These are phyloP conservation scores for Trachymyrmex cornetzi DNA, from an alignment of 1,140 invertebrate genomes.

Conservation along the genomic window DNA sequence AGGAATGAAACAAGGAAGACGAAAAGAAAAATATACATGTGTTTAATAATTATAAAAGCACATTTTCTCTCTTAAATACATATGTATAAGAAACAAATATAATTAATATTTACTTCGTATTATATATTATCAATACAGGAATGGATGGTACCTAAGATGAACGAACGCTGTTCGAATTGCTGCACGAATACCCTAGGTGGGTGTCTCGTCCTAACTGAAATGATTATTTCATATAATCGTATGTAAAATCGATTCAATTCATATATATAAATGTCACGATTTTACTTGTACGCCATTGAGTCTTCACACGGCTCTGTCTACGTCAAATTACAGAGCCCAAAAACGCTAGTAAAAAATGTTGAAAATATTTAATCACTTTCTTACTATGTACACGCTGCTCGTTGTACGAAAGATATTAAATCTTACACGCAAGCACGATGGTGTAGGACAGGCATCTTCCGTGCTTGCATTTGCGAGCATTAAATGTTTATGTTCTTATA, in stretches of 20 bases:
- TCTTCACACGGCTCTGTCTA: constrained; percentile 56
- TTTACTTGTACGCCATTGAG: constrained; percentile 58
- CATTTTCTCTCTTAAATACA: constrained; percentile 75
- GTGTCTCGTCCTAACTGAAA: constrained; percentile 76
- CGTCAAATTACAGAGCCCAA: constrained; percentile 54
- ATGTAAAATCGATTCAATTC: constrained; percentile 65
- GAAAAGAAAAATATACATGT: constrained; percentile 64
- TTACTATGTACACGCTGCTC: constrained; percentile 73
- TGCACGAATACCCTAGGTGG: constrained; percentile 76
- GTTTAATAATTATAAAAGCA: constrained; percentile 78
- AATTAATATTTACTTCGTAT: constrained; percentile 75
- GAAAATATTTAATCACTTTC: constrained; percentile 74
- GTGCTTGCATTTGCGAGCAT: constrained; percentile 57
- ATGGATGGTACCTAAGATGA: constrained; percentile 80
- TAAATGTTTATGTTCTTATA: constrained; percentile 58
- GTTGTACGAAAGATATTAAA: constrained; percentile 67
- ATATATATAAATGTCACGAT: constrained; percentile 65
- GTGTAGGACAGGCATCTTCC: not conserved
- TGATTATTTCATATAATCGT: constrained; percentile 67
- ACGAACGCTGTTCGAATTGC: constrained; percentile 69
- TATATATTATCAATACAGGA: constrained; percentile 80
- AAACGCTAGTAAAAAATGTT: constrained; percentile 75
- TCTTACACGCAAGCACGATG: constrained; percentile 20
- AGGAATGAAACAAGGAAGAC: constrained; percentile 63
- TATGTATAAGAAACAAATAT: constrained; percentile 64